phyloP scores from a whole-genome alignment of 1,140 invertebrate species.

The Aricia agestis region DNA sequence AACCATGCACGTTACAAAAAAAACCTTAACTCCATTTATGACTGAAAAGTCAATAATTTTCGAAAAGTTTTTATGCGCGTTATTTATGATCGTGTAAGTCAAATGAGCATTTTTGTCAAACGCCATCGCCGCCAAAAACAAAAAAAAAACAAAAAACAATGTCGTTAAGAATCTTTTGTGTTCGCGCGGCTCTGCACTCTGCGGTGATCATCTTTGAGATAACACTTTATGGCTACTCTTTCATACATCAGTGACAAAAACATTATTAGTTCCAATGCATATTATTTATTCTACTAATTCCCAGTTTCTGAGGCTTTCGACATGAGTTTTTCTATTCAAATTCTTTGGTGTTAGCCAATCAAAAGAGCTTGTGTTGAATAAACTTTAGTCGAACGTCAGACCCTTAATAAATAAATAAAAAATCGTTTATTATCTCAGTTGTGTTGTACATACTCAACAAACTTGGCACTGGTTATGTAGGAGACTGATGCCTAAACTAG shows the following conservation, averaged over 20 bases:
- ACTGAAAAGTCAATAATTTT: background rate
- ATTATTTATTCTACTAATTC: no score
- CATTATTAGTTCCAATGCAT: background rate
- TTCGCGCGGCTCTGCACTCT: constrained; percentile 34
- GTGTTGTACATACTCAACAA: no score
- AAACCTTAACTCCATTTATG: background rate
- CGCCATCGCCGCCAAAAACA: constrained; percentile 34
- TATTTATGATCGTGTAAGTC: constrained; percentile 65
- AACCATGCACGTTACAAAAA: no score
- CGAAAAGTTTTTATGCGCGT: constrained; percentile 31
- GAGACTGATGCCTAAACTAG: no score
- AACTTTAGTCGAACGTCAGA: no score
- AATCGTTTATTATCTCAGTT: no score
- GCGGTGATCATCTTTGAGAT: constrained; percentile 59
- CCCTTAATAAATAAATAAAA: no score
- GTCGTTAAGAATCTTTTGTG: constrained; percentile 42
- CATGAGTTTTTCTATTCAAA: no score
- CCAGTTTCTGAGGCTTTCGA: no score
- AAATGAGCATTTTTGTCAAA: constrained; percentile 53
- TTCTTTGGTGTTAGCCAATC: no score
- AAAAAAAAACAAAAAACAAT: constrained; percentile 44
- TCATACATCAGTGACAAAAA: constrained; percentile 14
- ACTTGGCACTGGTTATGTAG: no score
- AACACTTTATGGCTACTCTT: constrained; percentile 53
- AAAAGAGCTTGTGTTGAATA: no score